Evolutionary conservation across 2,888 invertebrate genomes (phyloP), one percentile per base, ranked within the genome.

Genomic region (Tridacna gigas): DNA sequence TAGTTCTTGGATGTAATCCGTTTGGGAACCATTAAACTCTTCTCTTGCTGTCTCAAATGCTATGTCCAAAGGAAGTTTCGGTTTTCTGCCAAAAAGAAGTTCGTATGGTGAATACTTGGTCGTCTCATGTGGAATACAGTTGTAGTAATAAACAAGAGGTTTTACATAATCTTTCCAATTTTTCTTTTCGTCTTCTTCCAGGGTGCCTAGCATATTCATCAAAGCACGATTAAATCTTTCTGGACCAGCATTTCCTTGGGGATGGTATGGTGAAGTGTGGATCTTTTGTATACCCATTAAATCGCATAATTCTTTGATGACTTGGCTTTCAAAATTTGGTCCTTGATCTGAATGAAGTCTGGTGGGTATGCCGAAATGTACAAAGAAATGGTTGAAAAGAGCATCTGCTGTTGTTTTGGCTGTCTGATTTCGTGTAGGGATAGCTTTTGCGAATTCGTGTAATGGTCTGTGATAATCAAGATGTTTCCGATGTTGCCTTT

Each of bases 1-100:
- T 12, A 76, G 37, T 22, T 67, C 76, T 48, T 69, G 48, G 20
- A 80, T 67, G 25, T 80, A 80, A 7, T 67, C 69, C 56, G 48
- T 73, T 66, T 69, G 63, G 7, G 63, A 63, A 45, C n/a, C 48
- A 20, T 48, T 77, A n/a, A n/a, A n/a, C n/a, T n/a, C n/a, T n/a
- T n/a, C n/a, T n/a, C n/a, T n/a, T n/a, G n/a, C n/a, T n/a, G n/a
- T n/a, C n/a, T n/a, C n/a, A n/a, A n/a, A n/a, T n/a, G n/a, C n/a
- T n/a, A n/a, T 15, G 37, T 61, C 61, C 9, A n/a, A n/a, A n/a
- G n/a, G n/a, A n/a, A n/a, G n/a, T n/a, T n/a, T n/a, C n/a, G n/a
- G n/a, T n/a, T n/a, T n/a, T n/a, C n/a, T n/a, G n/a, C n/a, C n/a
- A n/a, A n/a, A n/a, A n/a, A n/a, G n/a, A n/a, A n/a, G n/a, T n/a